Evolutionary conservation across 2,888 invertebrate species (phyloP), one percentile per base, ranked within the genome.

Genomic region (Operophtera brumata): DNA sequence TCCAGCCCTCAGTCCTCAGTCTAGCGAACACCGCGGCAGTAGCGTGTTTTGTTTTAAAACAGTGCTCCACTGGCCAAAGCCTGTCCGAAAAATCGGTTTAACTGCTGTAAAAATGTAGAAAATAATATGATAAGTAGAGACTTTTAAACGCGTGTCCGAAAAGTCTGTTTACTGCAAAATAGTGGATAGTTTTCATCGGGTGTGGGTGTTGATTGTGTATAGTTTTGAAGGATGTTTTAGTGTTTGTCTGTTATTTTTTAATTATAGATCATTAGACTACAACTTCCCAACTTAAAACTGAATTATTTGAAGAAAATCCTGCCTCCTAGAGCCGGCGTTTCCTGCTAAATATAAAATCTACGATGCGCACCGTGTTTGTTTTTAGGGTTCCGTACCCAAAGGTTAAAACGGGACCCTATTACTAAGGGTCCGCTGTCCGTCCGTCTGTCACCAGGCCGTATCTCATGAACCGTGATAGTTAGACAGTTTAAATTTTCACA

Each of bases 1-100:
- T n/a, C n/a, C n/a, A n/a, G n/a, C n/a, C n/a, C n/a, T n/a, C n/a
- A 60, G 67, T 69, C 43, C 51, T 59, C 59, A 70, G 65, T 67
- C 57, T 66, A 47, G 59, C 59, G 60, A 58, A 52, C 65, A 53
- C 57, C 66, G 67, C 61, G 69, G 65, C 72, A 70, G 72, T 63
- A 65, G 70, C 71, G 62, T 72, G 79, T 75, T 78, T 76, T 68
- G 67, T 66, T 56, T 36, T 55, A 61, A 77, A 77, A 77, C 67
- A 67, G 54, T 43, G 57, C 52, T 57, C 41, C 36, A 47, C 44
- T 52, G 5, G 57, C 45, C 46, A 47, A 6, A 47, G 30, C 48
- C 59, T 65, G 58, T 56, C 57, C 52, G 55, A 44, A 51, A 48
- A 48, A 39, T 52, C 46, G 25, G 28, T 47, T 54, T 51, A 28